Conservation (phyloP, 2,113 vertebrate species). For the Ailuropoda melanoleuca region DNA sequence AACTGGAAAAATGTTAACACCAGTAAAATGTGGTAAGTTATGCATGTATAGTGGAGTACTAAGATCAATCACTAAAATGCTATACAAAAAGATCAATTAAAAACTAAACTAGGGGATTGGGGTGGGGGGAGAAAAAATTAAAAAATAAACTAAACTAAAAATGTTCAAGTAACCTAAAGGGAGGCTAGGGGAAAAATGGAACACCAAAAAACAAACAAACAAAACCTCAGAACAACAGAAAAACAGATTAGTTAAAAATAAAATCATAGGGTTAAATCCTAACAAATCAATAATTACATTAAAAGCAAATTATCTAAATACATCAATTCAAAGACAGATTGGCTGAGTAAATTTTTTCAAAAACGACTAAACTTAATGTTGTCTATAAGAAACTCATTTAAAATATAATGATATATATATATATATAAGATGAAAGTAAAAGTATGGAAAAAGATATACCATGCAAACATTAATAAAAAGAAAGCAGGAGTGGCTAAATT, state of each 20-base stretch:
- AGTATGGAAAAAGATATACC: neutral
- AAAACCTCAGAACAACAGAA: neutral
- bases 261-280: neutral
- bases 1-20: neutral
- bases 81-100: neutral
- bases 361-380: neutral
- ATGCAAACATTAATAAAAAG: neutral
- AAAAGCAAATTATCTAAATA: neutral
- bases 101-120: neutral
- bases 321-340: neutral
- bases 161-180: neutral
- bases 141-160: neutral
- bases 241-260: constrained; percentile 17
- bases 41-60: neutral
- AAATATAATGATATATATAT: neutral
- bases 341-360: neutral
- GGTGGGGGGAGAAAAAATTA: neutral
- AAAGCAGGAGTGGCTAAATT: neutral
- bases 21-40: neutral
- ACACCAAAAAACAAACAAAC: neutral
- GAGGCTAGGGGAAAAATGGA: neutral
- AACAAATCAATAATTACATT: neutral
- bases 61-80: neutral
- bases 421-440: neutral
- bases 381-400: neutral